phyloP scores from a whole-genome alignment of 2,113 vertebrate genomes.

The Rynchops niger region DNA sequence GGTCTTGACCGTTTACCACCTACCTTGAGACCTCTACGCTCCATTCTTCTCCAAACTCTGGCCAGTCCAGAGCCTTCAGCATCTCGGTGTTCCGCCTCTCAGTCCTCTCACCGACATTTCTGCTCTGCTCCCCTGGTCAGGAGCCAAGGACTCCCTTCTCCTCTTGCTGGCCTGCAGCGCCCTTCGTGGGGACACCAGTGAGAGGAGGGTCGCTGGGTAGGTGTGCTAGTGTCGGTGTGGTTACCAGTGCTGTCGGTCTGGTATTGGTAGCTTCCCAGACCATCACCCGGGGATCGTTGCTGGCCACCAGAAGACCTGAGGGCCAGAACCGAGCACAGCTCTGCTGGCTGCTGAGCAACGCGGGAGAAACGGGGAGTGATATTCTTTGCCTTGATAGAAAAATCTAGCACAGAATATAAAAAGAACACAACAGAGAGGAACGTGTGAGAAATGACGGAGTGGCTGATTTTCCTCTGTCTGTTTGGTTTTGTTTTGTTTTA shows the following conservation, averaged over 20 bases:
- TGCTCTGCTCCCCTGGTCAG: not conserved
- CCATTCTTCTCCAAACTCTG: too few species aligned
- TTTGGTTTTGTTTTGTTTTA: not conserved
- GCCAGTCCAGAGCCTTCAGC: not conserved
- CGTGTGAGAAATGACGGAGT: rapidly evolving
- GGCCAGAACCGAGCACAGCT: not conserved
- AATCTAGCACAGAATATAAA: rapidly evolving
- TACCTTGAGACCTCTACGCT: not conserved
- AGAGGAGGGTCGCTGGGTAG: too few species aligned
- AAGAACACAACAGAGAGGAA: too few species aligned
- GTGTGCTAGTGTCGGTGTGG: rapidly evolving
- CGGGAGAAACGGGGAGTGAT: rapidly evolving
- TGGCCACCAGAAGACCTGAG: rapidly evolving
- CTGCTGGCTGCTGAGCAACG: not conserved
- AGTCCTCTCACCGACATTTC: not conserved
- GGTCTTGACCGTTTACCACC: not conserved
- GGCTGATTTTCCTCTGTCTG: not conserved
- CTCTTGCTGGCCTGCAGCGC: not conserved
- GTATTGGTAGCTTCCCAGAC: rapidly evolving
- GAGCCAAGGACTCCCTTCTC: not conserved
- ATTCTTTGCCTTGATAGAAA: rapidly evolving
- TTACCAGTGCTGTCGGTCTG: rapidly evolving
- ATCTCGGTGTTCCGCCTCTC: not conserved
- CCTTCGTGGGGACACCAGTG: rapidly evolving
- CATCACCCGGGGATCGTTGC: rapidly evolving